phyloP scores from a whole-genome alignment of 2,888 invertebrate genomes.

The Agriopis marginaria region DNA sequence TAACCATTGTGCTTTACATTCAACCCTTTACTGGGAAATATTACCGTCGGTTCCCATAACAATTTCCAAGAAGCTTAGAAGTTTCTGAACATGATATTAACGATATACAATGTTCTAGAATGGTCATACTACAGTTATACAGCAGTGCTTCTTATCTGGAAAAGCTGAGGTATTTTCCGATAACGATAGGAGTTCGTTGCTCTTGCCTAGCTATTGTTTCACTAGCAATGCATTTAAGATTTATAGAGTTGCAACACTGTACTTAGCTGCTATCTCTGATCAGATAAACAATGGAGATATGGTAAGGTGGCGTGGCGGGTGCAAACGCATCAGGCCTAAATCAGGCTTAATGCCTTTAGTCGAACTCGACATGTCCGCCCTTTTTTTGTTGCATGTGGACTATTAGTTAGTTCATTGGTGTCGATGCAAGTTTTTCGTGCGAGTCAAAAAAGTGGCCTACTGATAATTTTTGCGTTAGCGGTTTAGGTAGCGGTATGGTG shows the following conservation, averaged over 20 bases:
- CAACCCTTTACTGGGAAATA: constrained; percentile 8
- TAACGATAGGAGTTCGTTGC: constrained; percentile 36
- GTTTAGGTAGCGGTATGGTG: too few species aligned
- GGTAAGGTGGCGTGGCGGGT: too few species aligned
- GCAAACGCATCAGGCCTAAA: too few species aligned
- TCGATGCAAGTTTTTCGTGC: too few species aligned
- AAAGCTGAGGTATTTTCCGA: constrained; percentile 34
- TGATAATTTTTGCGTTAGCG: too few species aligned
- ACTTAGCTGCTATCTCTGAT: neutral
- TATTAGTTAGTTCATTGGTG: too few species aligned
- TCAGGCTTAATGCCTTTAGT: too few species aligned
- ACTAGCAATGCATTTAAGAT: constrained; percentile 17
- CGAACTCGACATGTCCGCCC: too few species aligned
- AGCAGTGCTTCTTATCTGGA: constrained; percentile 27
- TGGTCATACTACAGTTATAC: neutral
- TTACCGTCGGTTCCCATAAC: constrained; percentile 9
- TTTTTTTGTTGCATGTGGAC: too few species aligned
- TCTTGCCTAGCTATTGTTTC: constrained; percentile 31
- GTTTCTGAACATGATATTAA: constrained; percentile 19
- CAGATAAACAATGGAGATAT: too few species aligned
- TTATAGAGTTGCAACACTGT: neutral
- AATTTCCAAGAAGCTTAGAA: constrained; percentile 12
- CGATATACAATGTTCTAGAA: constrained; percentile 3
- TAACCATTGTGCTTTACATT: neutral
- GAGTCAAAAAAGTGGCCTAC: too few species aligned